A percentile compares a stretch with the other conserved stretches of the same genome.
Conservation (phyloP, 1,140 invertebrate species). For the Temnothorax longispinosus region DNA sequence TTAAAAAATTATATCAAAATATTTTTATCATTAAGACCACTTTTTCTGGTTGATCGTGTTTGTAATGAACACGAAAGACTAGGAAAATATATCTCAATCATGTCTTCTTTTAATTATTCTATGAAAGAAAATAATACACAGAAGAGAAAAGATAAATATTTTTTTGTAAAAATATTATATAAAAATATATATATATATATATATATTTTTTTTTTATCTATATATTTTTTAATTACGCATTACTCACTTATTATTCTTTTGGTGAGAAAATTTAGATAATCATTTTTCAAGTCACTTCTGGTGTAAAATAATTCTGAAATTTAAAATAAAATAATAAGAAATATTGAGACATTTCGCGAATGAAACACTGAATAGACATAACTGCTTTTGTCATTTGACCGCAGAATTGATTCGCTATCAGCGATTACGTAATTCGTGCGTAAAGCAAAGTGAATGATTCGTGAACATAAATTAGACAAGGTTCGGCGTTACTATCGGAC, state of each 20-base stretch:
- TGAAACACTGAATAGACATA: not conserved
- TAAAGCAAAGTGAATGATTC: slow-evolving; percentile 60
- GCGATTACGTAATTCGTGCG: slow-evolving; percentile 37
- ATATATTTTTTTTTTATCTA: not conserved
- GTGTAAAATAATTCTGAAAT: not conserved
- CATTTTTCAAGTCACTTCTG: not conserved
- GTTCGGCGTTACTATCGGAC: slow-evolving; percentile 91
- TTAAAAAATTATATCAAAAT: not conserved
- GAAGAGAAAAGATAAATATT: not conserved
- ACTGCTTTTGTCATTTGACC: slow-evolving; percentile 34
- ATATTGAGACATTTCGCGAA: not conserved
- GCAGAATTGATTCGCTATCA: slow-evolving; percentile 22
- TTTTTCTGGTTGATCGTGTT: not conserved
- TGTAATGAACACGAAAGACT: not conserved
- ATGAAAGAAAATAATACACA: not conserved
- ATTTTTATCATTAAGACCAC: not conserved
- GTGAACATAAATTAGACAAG: slow-evolving; percentile 87
- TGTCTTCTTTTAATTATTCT: not conserved
- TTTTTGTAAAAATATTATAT: not conserved
- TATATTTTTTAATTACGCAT: not conserved
- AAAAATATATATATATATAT: not conserved
- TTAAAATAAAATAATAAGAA: not conserved
- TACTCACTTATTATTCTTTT: not conserved
- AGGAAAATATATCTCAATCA: not conserved
- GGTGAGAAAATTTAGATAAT: not conserved